phyloP scores from a whole-genome alignment of 2,113 vertebrate genomes.

The Corythornis cristatus region DNA sequence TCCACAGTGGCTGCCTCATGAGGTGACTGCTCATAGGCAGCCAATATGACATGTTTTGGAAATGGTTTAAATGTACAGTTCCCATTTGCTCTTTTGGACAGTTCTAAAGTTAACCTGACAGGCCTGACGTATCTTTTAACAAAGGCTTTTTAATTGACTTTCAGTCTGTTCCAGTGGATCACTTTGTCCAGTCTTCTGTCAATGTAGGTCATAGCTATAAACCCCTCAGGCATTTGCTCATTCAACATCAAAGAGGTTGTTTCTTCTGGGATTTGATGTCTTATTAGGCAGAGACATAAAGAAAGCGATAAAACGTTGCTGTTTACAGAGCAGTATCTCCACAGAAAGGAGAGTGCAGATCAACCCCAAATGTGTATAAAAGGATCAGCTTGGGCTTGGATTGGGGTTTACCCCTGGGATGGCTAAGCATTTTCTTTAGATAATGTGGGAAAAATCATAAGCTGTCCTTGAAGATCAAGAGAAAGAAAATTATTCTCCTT shows the following conservation, averaged over 20 bases:
- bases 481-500: accelerated
- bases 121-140: neutral
- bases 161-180: constrained; percentile 6
- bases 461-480: neutral
- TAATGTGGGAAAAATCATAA: neutral
- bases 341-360: neutral
- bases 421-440: neutral
- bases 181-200: constrained; percentile 46
- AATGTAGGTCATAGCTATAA: constrained; percentile 16
- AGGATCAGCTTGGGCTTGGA: accelerated
- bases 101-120: constrained; percentile 7
- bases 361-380: neutral
- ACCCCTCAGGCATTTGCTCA: neutral
- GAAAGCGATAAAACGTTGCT: neutral
- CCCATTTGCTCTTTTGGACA: neutral
- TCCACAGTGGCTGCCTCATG: neutral
- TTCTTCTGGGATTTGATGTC: constrained; percentile 42
- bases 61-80: neutral
- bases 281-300: constrained; percentile 22
- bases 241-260: neutral
- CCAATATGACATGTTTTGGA: neutral
- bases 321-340: neutral
- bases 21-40: neutral
- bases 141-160: constrained; percentile 51
- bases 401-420: neutral